Base-by-base conservation (phyloP, 2,888 invertebrate species). In the Dryocosmus kuriphilus region DNA sequence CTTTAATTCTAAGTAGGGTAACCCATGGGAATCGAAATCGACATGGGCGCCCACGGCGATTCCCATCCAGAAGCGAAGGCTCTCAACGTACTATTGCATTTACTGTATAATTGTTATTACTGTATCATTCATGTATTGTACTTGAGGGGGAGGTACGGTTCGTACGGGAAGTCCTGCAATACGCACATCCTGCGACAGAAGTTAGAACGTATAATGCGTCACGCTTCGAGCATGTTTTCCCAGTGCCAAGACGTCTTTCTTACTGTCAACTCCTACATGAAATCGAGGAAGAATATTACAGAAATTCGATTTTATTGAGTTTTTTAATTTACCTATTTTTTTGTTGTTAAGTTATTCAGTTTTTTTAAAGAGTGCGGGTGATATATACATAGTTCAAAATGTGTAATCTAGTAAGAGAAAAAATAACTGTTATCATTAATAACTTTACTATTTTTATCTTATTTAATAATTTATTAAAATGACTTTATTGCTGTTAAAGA, bases 91-190 rank as follows among this genome's bases (percentile, higher is more conserved):
- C 30, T 51, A 71, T 51, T 71, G 71, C 71, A 71, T 46, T 71
- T 74, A 41, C 74, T 35, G 57, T 74, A 60, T 61, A 74, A 74
- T 74, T 74, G 57, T 57, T 74, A 74, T 74, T 74, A 60, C 60
- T 71, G 63, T 75, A 65, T 80, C 76, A 82, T 81, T 79, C 79
- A 75, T 77, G 80, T 77, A 78, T 73, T 80, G 67, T 74, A 67
- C 73, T 76, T 79, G 61, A 30, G 78, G 24, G 78, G 78, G 85
- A 83, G 78, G 78, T 85, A 83, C 86, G 84, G 77, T 82, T 86
- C 86, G 84, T 78, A 86, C 87, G 84, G 86, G 85, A 87, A 85
- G 85, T 88, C 86, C 86, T 88, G 86, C 77, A 83, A 85, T 82
- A 79, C 83, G 80, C 83, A 81, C 85, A 86, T 88, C 88, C 87